Percentiles rank a stretch among this genome's conserved stretches.
These are phyloP conservation scores for Lampropteryx suffumata DNA, from an alignment of 2,888 invertebrate species.

Conservation along the genomic window DNA sequence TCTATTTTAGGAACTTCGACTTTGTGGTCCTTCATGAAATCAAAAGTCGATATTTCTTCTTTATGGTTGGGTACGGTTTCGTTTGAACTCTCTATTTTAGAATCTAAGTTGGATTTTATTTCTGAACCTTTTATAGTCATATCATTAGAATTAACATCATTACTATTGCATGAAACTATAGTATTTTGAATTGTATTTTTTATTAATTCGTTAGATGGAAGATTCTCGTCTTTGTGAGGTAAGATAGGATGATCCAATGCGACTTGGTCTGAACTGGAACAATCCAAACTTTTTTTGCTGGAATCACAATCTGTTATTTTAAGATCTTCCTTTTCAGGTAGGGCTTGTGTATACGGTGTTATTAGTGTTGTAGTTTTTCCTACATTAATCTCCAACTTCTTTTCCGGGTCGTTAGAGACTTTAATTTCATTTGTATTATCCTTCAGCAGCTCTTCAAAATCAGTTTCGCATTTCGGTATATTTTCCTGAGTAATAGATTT, in stretches of 20 bases:
- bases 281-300: constrained; percentile 29
- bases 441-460: constrained; percentile 77
- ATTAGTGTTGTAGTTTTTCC: constrained; percentile 62
- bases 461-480: constrained; percentile 68
- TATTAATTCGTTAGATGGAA: background rate
- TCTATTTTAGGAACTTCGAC: constrained; percentile 18
- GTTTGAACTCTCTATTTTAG: constrained; percentile 12
- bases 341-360: constrained; percentile 36
- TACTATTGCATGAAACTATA: constrained; percentile 9
- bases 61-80: constrained; percentile 20
- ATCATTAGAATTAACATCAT: background rate
- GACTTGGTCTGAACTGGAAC: background rate
- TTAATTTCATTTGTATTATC: constrained; percentile 79
- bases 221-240: constrained; percentile 8
- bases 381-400: constrained; percentile 70
- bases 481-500: constrained; percentile 35
- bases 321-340: constrained; percentile 34
- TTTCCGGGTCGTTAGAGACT: constrained; percentile 67
- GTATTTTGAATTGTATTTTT: constrained; percentile 9
- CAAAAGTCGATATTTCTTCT: constrained; percentile 18
- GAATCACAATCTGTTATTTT: constrained; percentile 30
- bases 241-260: background rate
- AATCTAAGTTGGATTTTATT: constrained; percentile 4
- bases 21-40: constrained; percentile 19
- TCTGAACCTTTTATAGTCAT: constrained; percentile 8